phyloP scores from a whole-genome alignment of 2,797 vertebrate genomes.

The Tympanoctomys barrerae region DNA sequence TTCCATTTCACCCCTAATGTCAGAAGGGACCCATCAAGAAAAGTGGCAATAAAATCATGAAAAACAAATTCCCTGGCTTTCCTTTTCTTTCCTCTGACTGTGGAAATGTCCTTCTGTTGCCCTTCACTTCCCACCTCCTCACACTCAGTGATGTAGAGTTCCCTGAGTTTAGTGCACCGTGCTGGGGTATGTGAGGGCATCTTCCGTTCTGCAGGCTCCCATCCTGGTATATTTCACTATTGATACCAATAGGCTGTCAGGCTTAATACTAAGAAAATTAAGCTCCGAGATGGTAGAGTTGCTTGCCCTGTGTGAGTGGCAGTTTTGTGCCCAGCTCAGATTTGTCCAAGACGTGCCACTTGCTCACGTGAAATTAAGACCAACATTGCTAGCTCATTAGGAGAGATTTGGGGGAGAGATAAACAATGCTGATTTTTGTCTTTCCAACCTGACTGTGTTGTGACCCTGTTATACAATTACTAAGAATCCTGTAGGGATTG shows the following conservation, averaged over 20 bases:
- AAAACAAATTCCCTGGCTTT: not conserved
- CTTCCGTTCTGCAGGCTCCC: not conserved
- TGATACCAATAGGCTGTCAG: not conserved
- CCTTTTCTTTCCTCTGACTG: not conserved
- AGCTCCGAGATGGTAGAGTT: not conserved
- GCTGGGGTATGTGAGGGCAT: not conserved
- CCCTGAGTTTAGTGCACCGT: not conserved
- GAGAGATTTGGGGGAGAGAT: not conserved
- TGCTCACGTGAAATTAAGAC: not conserved
- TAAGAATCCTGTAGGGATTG: not conserved
- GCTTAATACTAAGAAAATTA: not conserved
- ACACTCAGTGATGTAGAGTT: fast-evolving
- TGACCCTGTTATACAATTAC: not conserved
- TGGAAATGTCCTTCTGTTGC: not conserved
- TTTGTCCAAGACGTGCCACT: not conserved
- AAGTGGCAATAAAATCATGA: not conserved
- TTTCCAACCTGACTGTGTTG: not conserved
- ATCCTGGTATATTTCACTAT: not conserved
- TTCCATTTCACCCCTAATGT: not conserved
- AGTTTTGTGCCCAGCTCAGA: not conserved
- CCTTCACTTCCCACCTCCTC: not conserved
- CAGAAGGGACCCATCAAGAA: not conserved
- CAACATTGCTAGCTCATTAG: not conserved
- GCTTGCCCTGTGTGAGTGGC: not conserved
- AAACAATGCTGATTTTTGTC: not conserved